Base-by-base conservation (phyloP, 2,888 invertebrate species). In the Eupithecia insigniata region DNA sequence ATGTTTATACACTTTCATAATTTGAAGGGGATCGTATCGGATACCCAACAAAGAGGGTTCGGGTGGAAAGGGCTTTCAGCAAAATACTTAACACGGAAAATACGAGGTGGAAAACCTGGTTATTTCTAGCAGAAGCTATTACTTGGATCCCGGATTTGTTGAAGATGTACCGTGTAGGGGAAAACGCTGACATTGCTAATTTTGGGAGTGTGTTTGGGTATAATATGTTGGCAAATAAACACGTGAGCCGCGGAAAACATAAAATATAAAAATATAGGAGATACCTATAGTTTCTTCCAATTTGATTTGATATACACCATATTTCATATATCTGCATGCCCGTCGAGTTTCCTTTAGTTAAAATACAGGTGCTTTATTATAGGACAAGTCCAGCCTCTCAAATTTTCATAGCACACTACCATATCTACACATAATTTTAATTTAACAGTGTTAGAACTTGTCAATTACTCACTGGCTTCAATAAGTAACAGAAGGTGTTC, bases 1-100 rank as follows among this genome's bases (percentile, higher is more conserved):
- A 93, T 93, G 92, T 94, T 93, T 92, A 93, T 93, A 93, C 93
- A 92, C 91, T 92, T 93, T 92, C 92, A 93, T 93, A 93, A 93
- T 93, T 92, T 87, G 89, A 92, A 87, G 93, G 76, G 93, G 92
- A 90, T 92, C 89, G 90, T 91, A 92, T 92, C 90, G 87, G 84
- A 91, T 89, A 85, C 85, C 84, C 82, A 81, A 86, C 85, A 88
- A 87, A 85, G 89, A 89, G 90, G 92, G 91, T 89, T 82, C 83
- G 84, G 55, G 80, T 76, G 78, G 84, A 86, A 86, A 87, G 87
- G 89, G 90, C 89, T 92, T 92, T 91, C 91, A 89, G 89, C 90
- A 89, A 90, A 91, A 92, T 91, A 89, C 91, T 90, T 90, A 90
- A 90, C 89, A 89, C 86, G 88, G 87, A 89, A 92, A 92, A 92